These are phyloP conservation scores for Brachystomella parvula DNA, from an alignment of 1,140 invertebrate species.

Conservation along the genomic window DNA sequence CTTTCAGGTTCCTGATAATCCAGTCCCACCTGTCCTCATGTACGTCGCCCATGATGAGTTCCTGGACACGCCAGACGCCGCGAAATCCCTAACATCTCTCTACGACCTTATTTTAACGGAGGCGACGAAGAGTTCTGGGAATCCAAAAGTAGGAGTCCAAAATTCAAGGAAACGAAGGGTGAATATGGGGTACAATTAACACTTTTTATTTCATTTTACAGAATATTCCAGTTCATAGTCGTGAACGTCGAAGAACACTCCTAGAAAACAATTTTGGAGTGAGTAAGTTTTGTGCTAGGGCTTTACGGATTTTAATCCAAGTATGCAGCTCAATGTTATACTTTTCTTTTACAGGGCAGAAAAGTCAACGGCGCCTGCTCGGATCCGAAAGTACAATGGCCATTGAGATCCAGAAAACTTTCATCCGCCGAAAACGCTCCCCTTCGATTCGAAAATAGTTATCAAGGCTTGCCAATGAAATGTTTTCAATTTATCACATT, in stretches of 20 bases:
- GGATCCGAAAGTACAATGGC: background rate
- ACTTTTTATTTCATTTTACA: background rate
- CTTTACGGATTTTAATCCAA: no score
- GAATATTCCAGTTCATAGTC: background rate
- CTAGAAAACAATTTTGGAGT: background rate
- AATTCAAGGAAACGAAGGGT: no score
- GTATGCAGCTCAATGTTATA: no score
- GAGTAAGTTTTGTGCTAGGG: background rate
- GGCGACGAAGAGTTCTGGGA: background rate
- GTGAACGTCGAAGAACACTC: background rate
- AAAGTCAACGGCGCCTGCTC: background rate
- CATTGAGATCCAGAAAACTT: background rate
- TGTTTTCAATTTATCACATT: background rate
- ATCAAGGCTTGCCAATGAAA: background rate
- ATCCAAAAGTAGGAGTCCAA: background rate
- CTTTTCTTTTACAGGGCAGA: background rate
- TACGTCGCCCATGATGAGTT: background rate
- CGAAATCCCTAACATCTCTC: background rate
- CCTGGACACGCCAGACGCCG: background rate
- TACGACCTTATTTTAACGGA: background rate
- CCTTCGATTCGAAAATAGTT: background rate
- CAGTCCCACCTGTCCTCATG: background rate
- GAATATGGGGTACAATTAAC: background rate
- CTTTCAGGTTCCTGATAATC: background rate
- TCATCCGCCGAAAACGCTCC: background rate